phyloP scores from a whole-genome alignment of 1,140 invertebrate genomes.

The Artemia franciscana region DNA sequence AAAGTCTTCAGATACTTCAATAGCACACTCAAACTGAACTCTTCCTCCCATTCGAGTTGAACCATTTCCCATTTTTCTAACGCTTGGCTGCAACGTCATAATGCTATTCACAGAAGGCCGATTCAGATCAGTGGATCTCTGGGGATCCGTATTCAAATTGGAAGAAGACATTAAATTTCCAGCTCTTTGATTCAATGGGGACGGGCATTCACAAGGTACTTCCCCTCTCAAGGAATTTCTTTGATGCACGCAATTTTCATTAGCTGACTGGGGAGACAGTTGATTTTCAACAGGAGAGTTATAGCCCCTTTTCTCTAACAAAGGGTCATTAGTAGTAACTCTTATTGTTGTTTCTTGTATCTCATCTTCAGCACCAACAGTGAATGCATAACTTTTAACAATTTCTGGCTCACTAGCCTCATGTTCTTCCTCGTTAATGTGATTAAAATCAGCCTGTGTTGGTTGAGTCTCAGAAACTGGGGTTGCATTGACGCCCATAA shows the following conservation, averaged over 20 bases:
- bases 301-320: neutral
- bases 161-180: neutral
- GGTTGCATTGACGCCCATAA: too few relatives aligned
- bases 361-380: neutral
- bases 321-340: neutral
- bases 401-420: neutral
- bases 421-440: neutral
- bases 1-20: neutral
- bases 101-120: neutral
- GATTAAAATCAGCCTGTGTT: too few relatives aligned
- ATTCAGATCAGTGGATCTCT: neutral
- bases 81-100: neutral
- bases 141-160: neutral
- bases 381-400: neutral
- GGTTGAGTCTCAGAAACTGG: too few relatives aligned
- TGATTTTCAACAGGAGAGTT: neutral
- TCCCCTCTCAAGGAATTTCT: too few relatives aligned
- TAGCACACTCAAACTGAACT: neutral
- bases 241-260: too few relatives aligned
- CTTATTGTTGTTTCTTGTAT: neutral
- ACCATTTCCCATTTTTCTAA: neutral
- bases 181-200: neutral
- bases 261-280: neutral
- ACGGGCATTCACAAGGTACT: neutral
- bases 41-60: neutral